Percentiles rank a stretch among this genome's conserved stretches.
Evolutionary conservation across 2,888 invertebrate species (phyloP).

Genomic region (Axea sp.): DNA sequence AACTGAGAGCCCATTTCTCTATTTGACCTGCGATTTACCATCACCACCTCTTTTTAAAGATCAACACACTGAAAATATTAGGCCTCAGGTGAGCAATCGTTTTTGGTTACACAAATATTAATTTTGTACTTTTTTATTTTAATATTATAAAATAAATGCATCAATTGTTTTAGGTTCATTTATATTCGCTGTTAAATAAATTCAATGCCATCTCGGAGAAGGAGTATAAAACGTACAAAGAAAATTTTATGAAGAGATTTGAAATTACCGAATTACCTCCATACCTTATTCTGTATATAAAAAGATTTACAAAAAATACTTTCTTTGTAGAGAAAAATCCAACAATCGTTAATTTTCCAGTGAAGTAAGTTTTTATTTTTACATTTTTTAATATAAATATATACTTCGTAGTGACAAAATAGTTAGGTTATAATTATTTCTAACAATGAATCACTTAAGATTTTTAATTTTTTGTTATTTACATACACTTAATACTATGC

Average conservation of each 20-base stretch:
- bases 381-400: too few relatives aligned
- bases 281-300: slow-evolving; percentile 96
- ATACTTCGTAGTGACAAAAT: too few relatives aligned
- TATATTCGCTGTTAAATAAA: slow-evolving; percentile 95
- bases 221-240: slow-evolving; percentile 99
- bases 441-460: too few relatives aligned
- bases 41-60: slow-evolving; percentile 98
- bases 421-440: too few relatives aligned
- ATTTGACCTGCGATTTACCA: slow-evolving; percentile 98
- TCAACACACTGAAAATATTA: slow-evolving; percentile 98
- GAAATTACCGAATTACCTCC: slow-evolving; percentile 96
- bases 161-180: slow-evolving; percentile 93
- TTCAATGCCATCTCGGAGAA: slow-evolving; percentile 97
- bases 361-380: slow-evolving; percentile 86
- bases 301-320: slow-evolving; percentile 98
- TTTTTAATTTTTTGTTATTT: too few relatives aligned
- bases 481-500: too few relatives aligned
- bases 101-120: too few relatives aligned
- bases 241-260: slow-evolving; percentile 98
- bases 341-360: slow-evolving; percentile 99
- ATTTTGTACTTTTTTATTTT: too few relatives aligned
- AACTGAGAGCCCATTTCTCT: slow-evolving; percentile 96
- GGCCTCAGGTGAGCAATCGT: slow-evolving; percentile 92
- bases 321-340: slow-evolving; percentile 99
- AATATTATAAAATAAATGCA: too few relatives aligned